Evolutionary conservation across 2,113 vertebrate species (phyloP), one percentile per base, ranked within the genome.

Genomic region (Protobothrops flavoviridis): DNA sequence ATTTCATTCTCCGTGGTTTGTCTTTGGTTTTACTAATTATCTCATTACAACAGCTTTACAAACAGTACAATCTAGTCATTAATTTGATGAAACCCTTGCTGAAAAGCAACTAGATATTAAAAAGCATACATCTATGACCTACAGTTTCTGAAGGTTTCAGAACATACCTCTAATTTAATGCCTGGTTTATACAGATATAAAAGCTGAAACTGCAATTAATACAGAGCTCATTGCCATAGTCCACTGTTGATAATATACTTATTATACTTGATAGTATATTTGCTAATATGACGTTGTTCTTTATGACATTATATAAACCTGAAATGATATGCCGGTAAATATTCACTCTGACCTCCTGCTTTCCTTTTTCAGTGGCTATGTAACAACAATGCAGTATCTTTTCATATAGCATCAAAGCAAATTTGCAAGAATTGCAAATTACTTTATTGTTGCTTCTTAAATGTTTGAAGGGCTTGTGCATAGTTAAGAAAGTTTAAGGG

Each of bases 121-220:
- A 98, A 98, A 95, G 90, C 98, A 97, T 97, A 97, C 94, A 98
- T 98, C 97, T 98, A 96, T 94, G 94, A 95, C 96, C 95, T 95
- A 26, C 91, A 95, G 94, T 94, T 81, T 29, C 88, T 95, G 91
- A 92, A 91, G 92, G 3, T 87, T 93, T 55, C 94, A 93, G 93
- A 93, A 93, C 93, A 56, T 50, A 92, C 91, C 92, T 56, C 85
- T n/a, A 0, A 93, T 8, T 0, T 97, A 97, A 96, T 95, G 97
- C 95, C 94, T 95, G 92, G 96, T 97, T 96, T 96, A 95, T 94
- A 89, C 17, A 95, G 17, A 88, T 33, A 88, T 21, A 88, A 48
- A 87, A 15, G 96, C 50, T 92, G 95, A 81, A 95, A 88, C 91
- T 93, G 39, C 93, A 94, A 94, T 33, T 45, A 20, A 26, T 94